Conservation (phyloP, 2,113 vertebrate species). For the Oxyruncus cristatus region DNA sequence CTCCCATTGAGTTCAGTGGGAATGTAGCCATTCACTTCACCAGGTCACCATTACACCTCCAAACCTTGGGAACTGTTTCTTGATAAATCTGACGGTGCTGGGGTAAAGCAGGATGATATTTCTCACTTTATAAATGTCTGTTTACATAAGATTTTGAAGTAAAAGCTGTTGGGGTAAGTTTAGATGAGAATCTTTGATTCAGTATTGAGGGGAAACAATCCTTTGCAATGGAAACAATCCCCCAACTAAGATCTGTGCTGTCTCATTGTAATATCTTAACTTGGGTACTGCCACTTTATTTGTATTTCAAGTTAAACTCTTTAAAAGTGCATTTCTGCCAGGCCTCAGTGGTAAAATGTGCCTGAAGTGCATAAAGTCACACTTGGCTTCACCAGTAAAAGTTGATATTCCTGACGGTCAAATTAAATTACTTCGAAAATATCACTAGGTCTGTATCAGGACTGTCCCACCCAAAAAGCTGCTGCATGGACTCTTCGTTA, state of each 20-base stretch:
- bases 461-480: background rate
- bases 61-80: background rate
- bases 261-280: background rate
- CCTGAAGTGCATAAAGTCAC: background rate
- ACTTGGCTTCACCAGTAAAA: background rate
- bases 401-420: background rate
- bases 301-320: background rate
- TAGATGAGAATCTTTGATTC: background rate
- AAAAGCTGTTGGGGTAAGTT: background rate
- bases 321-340: background rate
- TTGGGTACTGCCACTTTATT: background rate
- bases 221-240: background rate
- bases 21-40: background rate
- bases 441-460: background rate
- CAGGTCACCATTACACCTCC: background rate
- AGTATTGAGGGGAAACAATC: background rate
- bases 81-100: background rate
- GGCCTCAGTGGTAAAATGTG: background rate
- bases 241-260: background rate
- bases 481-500: background rate
- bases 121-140: background rate
- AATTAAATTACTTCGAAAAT: background rate
- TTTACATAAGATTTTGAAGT: background rate
- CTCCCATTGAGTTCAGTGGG: accelerated
- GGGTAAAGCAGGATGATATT: background rate